Evolutionary conservation across 2,888 invertebrate species (phyloP), one percentile per base, ranked within the genome.

Genomic region (Hemaris fuciformis): DNA sequence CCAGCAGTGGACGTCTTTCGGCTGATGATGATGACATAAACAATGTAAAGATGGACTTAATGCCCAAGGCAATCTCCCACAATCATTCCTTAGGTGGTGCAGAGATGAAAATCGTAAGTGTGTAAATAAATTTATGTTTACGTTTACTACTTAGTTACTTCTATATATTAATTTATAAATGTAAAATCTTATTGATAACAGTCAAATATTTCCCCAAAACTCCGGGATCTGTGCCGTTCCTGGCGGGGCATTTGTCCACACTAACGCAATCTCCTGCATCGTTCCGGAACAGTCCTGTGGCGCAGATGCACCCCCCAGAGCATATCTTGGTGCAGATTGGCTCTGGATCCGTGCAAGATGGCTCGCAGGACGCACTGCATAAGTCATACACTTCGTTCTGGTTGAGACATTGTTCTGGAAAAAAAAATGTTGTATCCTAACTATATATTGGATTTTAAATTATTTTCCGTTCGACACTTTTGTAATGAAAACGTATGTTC

Each of bases 321-420:
- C 91, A 91, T 1, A 83, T 65, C 58, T 80, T 79, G 1, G 81
- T 79, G 74, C 91, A 91, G n/a, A 90, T 78, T 0, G 91, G 91
- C 41, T 83, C 82, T 0, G 89, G 90, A 31, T 88, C 83, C 0
- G 66, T 64, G 68, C 91, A 92, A 7, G 86, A 80, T 0, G 92
- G 85, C 67, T 91, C 85, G 66, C 91, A 92, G 22, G 70, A 70
- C 0, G 79, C 88, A 59, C 83, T 85, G 69, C 91, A 92, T 0
- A 80, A 67, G 69, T 89, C 89, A 64, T 84, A 91, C 0, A 84
- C 84, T 64, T 92, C 92, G 66, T 91, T 84, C 13, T 79, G 64
- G 61, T 86, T 86, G 7, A 89, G 70, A 60, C 91, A 91, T 70
- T 80, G 83, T 57, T 87, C 91, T 91, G 80, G 3, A 77, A 76